Percentiles rank a stretch among this genome's conserved stretches.
phyloP scores from a whole-genome alignment of 2,888 invertebrate species.

The Thera obeliscata region DNA sequence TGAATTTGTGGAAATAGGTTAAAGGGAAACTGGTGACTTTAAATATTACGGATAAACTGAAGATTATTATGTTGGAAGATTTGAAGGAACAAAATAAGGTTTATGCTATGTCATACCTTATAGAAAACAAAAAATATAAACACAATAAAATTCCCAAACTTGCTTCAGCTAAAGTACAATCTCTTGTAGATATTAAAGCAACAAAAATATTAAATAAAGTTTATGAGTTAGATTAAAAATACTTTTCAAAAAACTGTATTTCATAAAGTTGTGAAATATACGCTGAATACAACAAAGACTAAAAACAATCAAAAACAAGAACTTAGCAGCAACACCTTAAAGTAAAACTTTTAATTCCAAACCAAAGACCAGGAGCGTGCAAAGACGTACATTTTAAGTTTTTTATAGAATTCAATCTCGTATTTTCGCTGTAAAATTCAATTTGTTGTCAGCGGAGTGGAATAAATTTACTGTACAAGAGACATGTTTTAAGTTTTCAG shows the following conservation, averaged over 20 bases:
- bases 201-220: neutral
- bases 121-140: neutral
- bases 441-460: constrained; percentile 48
- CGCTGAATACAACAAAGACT: neutral
- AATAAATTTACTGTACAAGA: constrained; percentile 42
- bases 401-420: constrained; percentile 49
- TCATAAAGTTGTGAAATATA: neutral
- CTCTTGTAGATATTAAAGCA: neutral
- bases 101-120: no score
- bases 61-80: neutral
- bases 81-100: neutral
- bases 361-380: constrained; percentile 33
- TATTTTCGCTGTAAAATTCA: constrained; percentile 52
- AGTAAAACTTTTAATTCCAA: constrained; percentile 48
- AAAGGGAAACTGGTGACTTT: neutral
- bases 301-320: constrained; percentile 9
- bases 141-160: neutral
- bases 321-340: constrained; percentile 19
- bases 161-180: neutral
- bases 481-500: constrained; percentile 27
- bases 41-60: neutral
- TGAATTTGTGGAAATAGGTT: constrained; percentile 21
- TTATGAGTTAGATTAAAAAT: neutral
- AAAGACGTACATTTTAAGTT: constrained; percentile 45
- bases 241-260: neutral